phyloP scores from a whole-genome alignment of 2,888 invertebrate species.

The Tipula unca region DNA sequence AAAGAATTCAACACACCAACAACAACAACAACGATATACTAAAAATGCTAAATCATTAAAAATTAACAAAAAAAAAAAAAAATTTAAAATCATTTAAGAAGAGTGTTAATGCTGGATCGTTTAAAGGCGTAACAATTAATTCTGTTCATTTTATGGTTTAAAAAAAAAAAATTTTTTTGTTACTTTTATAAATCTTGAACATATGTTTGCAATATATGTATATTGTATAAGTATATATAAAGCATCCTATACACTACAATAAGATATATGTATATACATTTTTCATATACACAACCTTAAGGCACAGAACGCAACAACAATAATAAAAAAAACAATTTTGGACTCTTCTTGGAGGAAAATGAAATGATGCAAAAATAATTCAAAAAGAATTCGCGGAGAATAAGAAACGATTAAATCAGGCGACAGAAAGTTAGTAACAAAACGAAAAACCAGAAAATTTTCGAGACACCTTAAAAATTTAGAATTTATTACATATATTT shows the following conservation, averaged over 20 bases:
- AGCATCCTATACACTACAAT: neutral
- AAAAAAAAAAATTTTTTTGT: neutral
- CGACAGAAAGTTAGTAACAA: constrained; percentile 14
- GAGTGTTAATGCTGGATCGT: constrained; percentile 8
- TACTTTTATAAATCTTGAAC: neutral
- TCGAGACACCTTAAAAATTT: constrained; percentile 2
- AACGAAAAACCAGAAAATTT: neutral
- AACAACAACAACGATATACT: neutral
- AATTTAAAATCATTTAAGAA: constrained; percentile 4
- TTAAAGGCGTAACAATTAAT: constrained; percentile 14
- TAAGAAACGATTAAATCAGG: constrained; percentile 8
- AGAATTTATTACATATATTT: neutral
- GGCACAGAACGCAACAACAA: neutral
- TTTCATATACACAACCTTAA: neutral
- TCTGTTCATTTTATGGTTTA: neutral
- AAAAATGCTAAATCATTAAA: constrained; percentile 14
- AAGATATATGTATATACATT: neutral
- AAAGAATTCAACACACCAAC: neutral
- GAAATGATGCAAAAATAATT: neutral
- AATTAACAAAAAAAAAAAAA: neutral
- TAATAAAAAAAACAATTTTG: neutral
- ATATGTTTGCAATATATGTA: constrained; percentile 14
- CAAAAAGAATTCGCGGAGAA: neutral
- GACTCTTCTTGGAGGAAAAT: neutral
- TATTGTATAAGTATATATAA: neutral